These are phyloP conservation scores for Drosophila persimilis DNA, from an alignment of 1,140 invertebrate genomes.

Conservation along the genomic window DNA sequence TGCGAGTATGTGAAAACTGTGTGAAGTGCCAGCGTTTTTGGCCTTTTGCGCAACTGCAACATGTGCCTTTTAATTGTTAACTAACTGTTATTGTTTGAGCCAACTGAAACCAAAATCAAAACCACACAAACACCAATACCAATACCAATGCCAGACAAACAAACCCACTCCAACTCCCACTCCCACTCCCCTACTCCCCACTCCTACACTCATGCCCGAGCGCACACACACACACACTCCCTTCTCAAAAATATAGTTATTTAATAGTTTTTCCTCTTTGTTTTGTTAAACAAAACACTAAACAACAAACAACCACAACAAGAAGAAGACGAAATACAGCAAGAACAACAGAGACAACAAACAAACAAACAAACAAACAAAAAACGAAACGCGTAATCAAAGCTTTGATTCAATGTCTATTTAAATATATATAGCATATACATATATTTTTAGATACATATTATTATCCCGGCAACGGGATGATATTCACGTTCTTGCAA, in stretches of 20 bases:
- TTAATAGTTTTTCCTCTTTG: slow-evolving; percentile 75
- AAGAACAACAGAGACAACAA: slow-evolving; percentile 51
- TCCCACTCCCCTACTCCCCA: slow-evolving; percentile 1
- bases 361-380: slow-evolving; percentile 44
- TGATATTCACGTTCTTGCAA: slow-evolving; percentile 78
- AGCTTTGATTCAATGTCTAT: slow-evolving; percentile 79
- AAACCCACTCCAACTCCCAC: slow-evolving; percentile 8
- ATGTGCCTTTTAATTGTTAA: slow-evolving; percentile 82
- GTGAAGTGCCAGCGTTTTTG: slow-evolving; percentile 74
- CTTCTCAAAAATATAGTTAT: slow-evolving; percentile 67
- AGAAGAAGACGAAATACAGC: slow-evolving; percentile 35
- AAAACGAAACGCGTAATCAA: slow-evolving; percentile 68
- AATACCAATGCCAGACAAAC: slow-evolving; percentile 2
- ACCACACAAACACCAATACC: slow-evolving; percentile 1
- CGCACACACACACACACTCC: background rate
- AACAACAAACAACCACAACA: slow-evolving; percentile 56
- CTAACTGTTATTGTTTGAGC: slow-evolving; percentile 79
- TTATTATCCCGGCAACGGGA: slow-evolving; percentile 76
- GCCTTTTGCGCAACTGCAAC: slow-evolving; percentile 74
- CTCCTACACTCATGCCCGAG: background rate
- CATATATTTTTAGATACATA: slow-evolving; percentile 82
- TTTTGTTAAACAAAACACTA: slow-evolving; percentile 80
- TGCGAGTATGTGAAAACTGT: slow-evolving; percentile 64
- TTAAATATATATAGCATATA: slow-evolving; percentile 80
- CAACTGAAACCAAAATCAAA: slow-evolving; percentile 75